Conservation (phyloP, 2,888 invertebrate genomes). For the Acleris cristana region DNA sequence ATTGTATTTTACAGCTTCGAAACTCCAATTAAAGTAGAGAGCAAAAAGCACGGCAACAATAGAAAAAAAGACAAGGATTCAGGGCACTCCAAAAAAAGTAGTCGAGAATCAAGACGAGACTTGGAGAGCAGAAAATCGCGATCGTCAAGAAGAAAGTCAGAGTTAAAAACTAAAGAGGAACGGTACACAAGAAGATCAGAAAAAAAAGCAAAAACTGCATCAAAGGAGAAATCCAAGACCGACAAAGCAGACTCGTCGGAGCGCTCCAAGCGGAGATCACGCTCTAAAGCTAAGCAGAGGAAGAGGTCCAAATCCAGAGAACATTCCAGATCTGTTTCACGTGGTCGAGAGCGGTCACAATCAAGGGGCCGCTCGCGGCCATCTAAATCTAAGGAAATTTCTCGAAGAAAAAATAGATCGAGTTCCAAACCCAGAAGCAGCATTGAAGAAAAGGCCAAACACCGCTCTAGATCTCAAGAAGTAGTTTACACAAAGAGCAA, state of each 20-base stretch:
- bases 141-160: conserved; percentile 64
- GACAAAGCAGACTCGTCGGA: conserved; percentile 59
- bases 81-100: conserved; percentile 59
- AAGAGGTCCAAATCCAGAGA: conserved; percentile 58
- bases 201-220: conserved; percentile 57
- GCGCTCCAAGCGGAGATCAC: conserved; percentile 58
- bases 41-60: conserved; percentile 48
- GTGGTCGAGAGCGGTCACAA: conserved; percentile 53
- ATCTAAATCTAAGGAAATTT: conserved; percentile 49
- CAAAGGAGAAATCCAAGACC: conserved; percentile 57
- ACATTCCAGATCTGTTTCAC: conserved; percentile 60
- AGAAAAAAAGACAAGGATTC: conserved; percentile 58
- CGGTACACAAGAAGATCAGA: conserved; percentile 62
- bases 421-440: conserved; percentile 55
- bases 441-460: conserved; percentile 60
- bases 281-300: conserved; percentile 61
- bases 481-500: conserved; percentile 62
- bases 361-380: conserved; percentile 52
- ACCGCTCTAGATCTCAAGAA: conserved; percentile 74
- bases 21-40: conserved; percentile 49
- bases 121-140: conserved; percentile 63
- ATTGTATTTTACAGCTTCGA: conserved; percentile 39
- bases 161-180: conserved; percentile 60
- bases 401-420: conserved; percentile 46
- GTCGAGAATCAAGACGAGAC: conserved; percentile 64